Evolutionary conservation across 2,113 vertebrate genomes (phyloP).

Genomic region (Noturus placidus): DNA sequence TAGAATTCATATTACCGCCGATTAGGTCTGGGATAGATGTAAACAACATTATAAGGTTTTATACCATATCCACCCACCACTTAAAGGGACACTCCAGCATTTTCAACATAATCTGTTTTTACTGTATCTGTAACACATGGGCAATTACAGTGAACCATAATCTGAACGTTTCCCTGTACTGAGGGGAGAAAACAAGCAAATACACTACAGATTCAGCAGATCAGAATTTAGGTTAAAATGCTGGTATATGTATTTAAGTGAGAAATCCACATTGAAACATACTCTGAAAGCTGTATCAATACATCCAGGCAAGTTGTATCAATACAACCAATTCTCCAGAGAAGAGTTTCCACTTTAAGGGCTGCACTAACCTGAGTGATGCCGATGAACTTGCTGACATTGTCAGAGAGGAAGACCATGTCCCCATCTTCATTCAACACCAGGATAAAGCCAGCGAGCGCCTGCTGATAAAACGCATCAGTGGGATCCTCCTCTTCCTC

Average conservation of each 20-base stretch:
- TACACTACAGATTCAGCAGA: not conserved
- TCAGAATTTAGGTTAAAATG: not conserved
- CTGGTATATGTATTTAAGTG: not conserved
- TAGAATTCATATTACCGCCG: not conserved
- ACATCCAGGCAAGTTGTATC: not conserved
- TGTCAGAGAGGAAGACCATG: conserved; percentile 86
- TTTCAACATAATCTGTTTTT: not conserved
- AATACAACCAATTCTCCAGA: not conserved
- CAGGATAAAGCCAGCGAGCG: conserved; percentile 83
- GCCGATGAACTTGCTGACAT: conserved; percentile 83
- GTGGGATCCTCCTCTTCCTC: conserved; percentile 67
- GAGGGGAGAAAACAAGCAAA: not conserved
- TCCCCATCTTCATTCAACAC: conserved; percentile 84
- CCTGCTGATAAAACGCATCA: conserved; percentile 79
- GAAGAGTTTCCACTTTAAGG: not conserved
- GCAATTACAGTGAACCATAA: not conserved
- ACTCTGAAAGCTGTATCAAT: not conserved
- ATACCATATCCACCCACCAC: not conserved
- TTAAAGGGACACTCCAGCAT: not conserved
- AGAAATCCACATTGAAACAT: not conserved
- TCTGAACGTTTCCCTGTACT: not conserved
- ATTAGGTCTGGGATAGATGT: not conserved
- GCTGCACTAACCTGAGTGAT: conserved; percentile 77
- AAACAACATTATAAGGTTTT: conserved; percentile 3
- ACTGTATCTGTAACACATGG: not conserved